These are phyloP conservation scores for Dioctria rufipes DNA, from an alignment of 2,888 invertebrate species.

Conservation along the genomic window DNA sequence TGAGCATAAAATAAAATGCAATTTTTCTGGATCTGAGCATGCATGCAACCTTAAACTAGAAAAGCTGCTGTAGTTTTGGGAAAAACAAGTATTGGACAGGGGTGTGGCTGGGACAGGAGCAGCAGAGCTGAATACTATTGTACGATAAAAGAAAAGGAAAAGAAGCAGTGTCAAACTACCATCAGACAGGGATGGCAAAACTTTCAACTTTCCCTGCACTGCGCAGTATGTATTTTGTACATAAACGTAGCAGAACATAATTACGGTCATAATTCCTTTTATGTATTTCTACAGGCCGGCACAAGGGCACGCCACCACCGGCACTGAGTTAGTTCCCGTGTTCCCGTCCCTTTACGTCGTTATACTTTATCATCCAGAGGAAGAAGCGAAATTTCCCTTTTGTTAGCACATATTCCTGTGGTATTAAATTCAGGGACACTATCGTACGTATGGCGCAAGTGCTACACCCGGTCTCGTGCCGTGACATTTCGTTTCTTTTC, in stretches of 20 bases:
- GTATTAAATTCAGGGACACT: conserved; percentile 44
- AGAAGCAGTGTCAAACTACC: background rate
- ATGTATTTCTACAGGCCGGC: background rate
- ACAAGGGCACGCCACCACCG: background rate
- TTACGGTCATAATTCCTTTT: conserved; percentile 35
- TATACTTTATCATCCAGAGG: background rate
- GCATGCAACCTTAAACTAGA: conserved; percentile 48
- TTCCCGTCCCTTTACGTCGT: background rate
- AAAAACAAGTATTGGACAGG: background rate
- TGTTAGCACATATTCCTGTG: conserved; percentile 46
- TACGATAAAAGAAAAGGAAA: background rate
- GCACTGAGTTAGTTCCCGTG: background rate
- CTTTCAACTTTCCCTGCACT: conserved; percentile 29
- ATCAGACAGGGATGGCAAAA: background rate
- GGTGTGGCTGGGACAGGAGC: background rate
- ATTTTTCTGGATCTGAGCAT: conserved; percentile 4
- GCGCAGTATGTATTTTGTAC: conserved; percentile 13
- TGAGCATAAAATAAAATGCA: background rate
- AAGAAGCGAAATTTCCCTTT: conserved; percentile 54
- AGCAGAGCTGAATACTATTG: too few relatives aligned
- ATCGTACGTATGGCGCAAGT: conserved; percentile 21
- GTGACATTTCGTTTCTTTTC: conserved; percentile 18
- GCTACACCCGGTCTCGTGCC: conserved; percentile 5
- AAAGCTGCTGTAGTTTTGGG: background rate
- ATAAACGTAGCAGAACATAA: conserved; percentile 36